Evolutionary conservation across 2,797 vertebrate species (phyloP).

Genomic region (Typhlichthys eigenmanni): DNA sequence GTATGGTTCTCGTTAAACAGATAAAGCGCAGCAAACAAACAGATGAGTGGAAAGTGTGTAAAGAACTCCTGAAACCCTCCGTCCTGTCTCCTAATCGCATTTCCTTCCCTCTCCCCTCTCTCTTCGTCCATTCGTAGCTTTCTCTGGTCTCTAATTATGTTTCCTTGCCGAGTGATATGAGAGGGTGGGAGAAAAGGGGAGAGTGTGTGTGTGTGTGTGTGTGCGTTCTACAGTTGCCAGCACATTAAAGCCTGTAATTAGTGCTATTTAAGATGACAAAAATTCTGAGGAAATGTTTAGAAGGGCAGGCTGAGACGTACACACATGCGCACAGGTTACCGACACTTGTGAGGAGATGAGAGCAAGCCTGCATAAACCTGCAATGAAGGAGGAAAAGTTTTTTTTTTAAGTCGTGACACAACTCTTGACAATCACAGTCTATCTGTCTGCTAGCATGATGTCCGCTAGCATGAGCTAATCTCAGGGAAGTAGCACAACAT

Average conservation of each 20-base stretch:
- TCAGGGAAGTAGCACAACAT: too few species aligned
- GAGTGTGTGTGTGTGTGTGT: constrained; percentile 1
- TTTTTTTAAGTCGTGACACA: constrained; percentile 10
- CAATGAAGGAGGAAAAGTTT: constrained; percentile 8
- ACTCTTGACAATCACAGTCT: not conserved
- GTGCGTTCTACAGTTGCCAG: constrained; percentile 41
- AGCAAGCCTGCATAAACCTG: not conserved
- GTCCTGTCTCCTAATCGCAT: constrained; percentile 1
- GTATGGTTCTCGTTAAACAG: too few species aligned
- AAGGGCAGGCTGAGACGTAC: constrained; percentile 35
- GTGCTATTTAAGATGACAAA: constrained; percentile 70
- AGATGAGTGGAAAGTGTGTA: not conserved
- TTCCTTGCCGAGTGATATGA: constrained; percentile 53
- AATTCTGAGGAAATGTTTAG: constrained; percentile 66
- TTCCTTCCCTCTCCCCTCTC: constrained; percentile 17
- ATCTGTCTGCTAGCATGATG: too few species aligned
- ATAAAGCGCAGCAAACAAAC: not conserved
- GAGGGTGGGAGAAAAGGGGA: constrained; percentile 37
- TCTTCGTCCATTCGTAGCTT: constrained; percentile 57
- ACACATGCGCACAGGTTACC: not conserved
- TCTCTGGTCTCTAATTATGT: constrained; percentile 72
- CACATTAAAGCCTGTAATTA: constrained; percentile 73
- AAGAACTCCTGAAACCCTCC: constrained; percentile 1
- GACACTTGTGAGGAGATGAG: too few species aligned
- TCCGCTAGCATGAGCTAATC: too few species aligned